Base-by-base conservation (phyloP, 2,113 vertebrate species). In the Toxotes chatareus region DNA sequence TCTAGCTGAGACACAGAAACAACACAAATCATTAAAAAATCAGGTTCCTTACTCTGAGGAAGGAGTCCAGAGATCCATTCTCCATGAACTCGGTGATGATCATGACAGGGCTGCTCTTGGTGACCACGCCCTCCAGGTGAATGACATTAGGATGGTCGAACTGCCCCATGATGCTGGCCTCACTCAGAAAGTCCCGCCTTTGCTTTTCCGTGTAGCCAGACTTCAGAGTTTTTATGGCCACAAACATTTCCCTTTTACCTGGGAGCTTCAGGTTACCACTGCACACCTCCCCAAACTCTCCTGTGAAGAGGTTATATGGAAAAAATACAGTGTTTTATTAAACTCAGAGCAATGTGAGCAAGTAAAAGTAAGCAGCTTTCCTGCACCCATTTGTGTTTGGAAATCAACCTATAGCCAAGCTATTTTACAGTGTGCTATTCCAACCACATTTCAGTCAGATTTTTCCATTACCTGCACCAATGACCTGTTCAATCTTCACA, bases 31-130 rank as follows among this genome's bases (percentile, higher is more conserved):
- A 42, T 3, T 9, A 10, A 21, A 64, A 55, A 1, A 27, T 38
- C 3, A 0, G 21, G 13, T 14, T 42, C 36, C 96, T 68, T 95
- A 99, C 98, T 94, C 98, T 93, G 46, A 99, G 96, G 93, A 99
- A 99, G 80, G 98, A 98, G 86, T 99, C 98, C 89, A 99, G 93
- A 0, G 98, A 99, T 51, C 98, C 98, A 0, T 99, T 99, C 94
- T 99, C 98, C 98, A 99, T 99, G 95, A 99, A 99, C 93, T 99
- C 98, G 0, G 98, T 99, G 85, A 99, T 95, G 91, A 99, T 99
- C 97, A 99, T 98, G 78, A 99, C 97, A 0, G 98, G 98, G 0
- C 96, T 96, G 91, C 97, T 99, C 93, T 99, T 99, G 91, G 98
- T 99, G 91, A 99, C 98, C 49, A 99, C 98, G 0, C 98, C 98